A percentile compares a stretch with the other conserved stretches of the same genome.
These are phyloP conservation scores for Vesta saturnalis DNA, from an alignment of 2,888 invertebrate genomes.

Conservation along the genomic window DNA sequence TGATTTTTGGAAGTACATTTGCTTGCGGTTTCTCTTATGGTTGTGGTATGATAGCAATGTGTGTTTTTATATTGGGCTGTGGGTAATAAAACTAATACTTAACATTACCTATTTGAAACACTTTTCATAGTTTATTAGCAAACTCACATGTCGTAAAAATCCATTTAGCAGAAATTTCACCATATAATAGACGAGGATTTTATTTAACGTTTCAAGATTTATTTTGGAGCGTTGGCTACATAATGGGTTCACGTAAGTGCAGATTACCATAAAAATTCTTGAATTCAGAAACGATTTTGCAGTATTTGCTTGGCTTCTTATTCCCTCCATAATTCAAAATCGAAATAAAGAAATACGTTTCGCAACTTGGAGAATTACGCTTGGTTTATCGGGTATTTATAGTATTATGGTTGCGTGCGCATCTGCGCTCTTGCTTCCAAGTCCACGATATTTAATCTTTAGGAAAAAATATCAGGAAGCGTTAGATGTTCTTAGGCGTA, in stretches of 20 bases:
- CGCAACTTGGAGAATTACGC: slow-evolving; percentile 62
- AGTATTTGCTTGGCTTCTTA: slow-evolving; percentile 51
- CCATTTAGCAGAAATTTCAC: slow-evolving; percentile 60
- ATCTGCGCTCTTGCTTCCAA: slow-evolving; percentile 60
- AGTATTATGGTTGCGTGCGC: slow-evolving; percentile 58
- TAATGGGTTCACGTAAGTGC: slow-evolving; percentile 51
- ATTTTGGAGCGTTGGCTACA: slow-evolving; percentile 58
- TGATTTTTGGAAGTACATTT: slow-evolving; percentile 58
- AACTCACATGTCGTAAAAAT: slow-evolving; percentile 56
- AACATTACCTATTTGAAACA: background rate
- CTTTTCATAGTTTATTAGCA: slow-evolving; percentile 56
- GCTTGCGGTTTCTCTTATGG: slow-evolving; percentile 59
- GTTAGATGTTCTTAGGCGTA: slow-evolving; percentile 58
- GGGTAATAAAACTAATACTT: slow-evolving; percentile 54
- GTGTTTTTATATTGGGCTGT: slow-evolving; percentile 59
- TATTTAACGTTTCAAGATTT: slow-evolving; percentile 58
- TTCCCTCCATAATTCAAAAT: slow-evolving; percentile 49
- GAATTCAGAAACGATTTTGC: background rate
- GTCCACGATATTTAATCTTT: slow-evolving; percentile 60
- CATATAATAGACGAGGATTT: slow-evolving; percentile 56
- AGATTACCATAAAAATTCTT: background rate
- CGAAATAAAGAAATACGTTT: slow-evolving; percentile 50
- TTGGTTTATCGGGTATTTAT: slow-evolving; percentile 58
- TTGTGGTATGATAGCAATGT: slow-evolving; percentile 54
- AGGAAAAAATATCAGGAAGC: slow-evolving; percentile 56